phyloP scores from a whole-genome alignment of 2,888 invertebrate species.

The Morpho achilles region DNA sequence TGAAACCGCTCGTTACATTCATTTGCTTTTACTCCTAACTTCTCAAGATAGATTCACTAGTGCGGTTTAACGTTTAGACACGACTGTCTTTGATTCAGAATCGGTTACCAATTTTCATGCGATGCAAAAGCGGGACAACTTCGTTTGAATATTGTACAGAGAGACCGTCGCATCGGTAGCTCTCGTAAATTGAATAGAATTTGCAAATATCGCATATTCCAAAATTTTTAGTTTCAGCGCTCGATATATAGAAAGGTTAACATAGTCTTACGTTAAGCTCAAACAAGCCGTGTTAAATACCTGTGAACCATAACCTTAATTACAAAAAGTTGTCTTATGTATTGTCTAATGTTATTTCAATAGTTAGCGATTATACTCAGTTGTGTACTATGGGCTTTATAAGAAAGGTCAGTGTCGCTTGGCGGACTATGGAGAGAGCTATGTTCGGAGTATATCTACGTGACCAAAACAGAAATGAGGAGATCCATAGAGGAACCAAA shows the following conservation, averaged over 20 bases:
- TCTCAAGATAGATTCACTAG: not conserved
- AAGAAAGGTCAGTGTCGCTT: too few species aligned
- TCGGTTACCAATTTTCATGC: conserved; percentile 1
- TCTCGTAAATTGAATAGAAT: conserved; percentile 2
- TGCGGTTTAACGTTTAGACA: not conserved
- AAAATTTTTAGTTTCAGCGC: not conserved
- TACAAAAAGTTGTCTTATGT: too few species aligned
- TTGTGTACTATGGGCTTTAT: too few species aligned
- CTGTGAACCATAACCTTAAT: too few species aligned
- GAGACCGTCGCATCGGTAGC: not conserved
- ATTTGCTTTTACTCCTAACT: not conserved
- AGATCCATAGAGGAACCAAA: too few species aligned
- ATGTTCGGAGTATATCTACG: too few species aligned
- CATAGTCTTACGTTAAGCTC: too few species aligned
- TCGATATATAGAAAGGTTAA: not conserved
- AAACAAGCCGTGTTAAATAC: too few species aligned
- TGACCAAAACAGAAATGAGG: too few species aligned
- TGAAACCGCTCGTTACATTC: not conserved
- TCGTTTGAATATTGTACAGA: conserved; percentile 1
- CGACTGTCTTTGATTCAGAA: conserved; percentile 1
- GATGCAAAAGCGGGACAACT: not conserved
- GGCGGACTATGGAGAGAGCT: too few species aligned
- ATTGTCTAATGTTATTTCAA: too few species aligned
- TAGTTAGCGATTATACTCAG: too few species aligned
- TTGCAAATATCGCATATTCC: not conserved